phyloP scores from a whole-genome alignment of 2,888 invertebrate species.

The Furcula furcula region DNA sequence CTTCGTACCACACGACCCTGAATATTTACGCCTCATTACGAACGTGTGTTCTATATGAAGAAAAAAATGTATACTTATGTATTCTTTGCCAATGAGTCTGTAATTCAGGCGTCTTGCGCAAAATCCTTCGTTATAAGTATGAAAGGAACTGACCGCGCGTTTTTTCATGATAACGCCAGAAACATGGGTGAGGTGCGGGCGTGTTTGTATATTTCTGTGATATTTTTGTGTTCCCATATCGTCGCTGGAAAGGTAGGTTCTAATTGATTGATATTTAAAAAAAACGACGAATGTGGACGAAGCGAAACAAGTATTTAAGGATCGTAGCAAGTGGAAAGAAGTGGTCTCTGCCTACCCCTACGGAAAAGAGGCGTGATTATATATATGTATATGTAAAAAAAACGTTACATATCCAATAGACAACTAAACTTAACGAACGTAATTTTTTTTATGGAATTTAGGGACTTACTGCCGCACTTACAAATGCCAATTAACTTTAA shows the following conservation, averaged over 20 bases:
- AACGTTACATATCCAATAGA: no score
- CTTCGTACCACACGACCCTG: conserved; percentile 6
- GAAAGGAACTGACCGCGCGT: conserved; percentile 46
- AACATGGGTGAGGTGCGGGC: conserved; percentile 60
- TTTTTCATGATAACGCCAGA: conserved; percentile 60
- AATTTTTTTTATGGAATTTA: no score
- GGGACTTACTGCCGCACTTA: no score
- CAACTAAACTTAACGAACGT: no score
- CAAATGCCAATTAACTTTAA: no score
- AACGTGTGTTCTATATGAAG: conserved; percentile 15
- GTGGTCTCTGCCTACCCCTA: no score
- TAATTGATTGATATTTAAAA: no score
- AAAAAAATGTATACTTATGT: conserved; percentile 26
- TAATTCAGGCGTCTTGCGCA: conserved; percentile 64
- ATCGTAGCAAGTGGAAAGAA: no score
- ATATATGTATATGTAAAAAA: no score
- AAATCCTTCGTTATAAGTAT: conserved; percentile 64
- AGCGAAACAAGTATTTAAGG: no score
- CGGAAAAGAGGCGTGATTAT: no score
- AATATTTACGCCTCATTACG: conserved; percentile 10
- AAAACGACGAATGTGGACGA: no score
- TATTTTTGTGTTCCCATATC: conserved; percentile 50
- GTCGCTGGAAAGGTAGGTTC: conserved; percentile 52
- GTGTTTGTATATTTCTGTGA: conserved; percentile 49
- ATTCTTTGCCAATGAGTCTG: conserved; percentile 51